Evolutionary conservation across 2,797 vertebrate species (phyloP), one percentile per base, ranked within the genome.

Genomic region (Sebastes wilsoni): DNA sequence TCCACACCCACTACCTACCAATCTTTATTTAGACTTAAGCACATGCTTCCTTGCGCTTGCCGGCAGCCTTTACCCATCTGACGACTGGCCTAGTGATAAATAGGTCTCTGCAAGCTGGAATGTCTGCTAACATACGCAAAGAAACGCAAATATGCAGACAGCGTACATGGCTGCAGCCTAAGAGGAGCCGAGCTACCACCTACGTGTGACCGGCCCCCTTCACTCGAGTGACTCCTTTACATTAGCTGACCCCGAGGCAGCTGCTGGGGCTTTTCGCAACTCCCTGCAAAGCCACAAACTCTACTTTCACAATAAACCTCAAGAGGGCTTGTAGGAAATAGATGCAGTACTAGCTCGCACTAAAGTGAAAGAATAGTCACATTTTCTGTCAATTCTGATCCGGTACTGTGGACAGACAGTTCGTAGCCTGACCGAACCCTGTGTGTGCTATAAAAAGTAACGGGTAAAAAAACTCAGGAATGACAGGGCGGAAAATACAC

Each of bases 11-110:
- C 64, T 62, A 75, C 80, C 87, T 80, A 69, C 69, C 38, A 46
- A 67, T 92, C 92, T 93, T 93, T 91, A 93, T 95, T 94, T 94
- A 95, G 90, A 91, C 80, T 77, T 62, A 32, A 81, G 77, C 88
- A 79, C 86, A 90, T 87, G 88, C 87, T 93, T 87, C 77, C 70
- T 75, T 61, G 27, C 13, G 5, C 72, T 46, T 46, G 81, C 80
- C 42, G 54, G 79, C 56, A 75, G 75, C 74, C 68, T 83, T 18
- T 69, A 75, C 56, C 72, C 82, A 75, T 87, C 70, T 62, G 77
- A 86, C 36, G 42, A 54, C 81, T 23, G 86, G 64, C 25, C 75
- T 2, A 3, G 80, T 75, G 90, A 82, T 90, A 93, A 90, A 93
- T 77, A 84, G 81, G 82, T 74, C 85, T 58, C 25, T 18, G 65